phyloP scores from a whole-genome alignment of 2,797 vertebrate genomes.

The Lycodopsis pacificus region DNA sequence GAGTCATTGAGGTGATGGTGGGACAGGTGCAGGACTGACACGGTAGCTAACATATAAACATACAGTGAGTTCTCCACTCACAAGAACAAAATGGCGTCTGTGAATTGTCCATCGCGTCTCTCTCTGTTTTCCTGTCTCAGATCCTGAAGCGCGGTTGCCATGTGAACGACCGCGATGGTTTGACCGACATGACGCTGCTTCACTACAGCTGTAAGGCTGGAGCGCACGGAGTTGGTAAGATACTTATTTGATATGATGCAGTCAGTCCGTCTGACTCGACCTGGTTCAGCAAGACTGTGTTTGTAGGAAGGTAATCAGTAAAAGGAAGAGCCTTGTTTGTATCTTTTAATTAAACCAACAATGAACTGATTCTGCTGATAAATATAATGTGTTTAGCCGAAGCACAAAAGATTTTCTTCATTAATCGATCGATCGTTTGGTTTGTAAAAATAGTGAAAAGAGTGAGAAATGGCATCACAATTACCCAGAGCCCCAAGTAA shows the following conservation, averaged over 20 bases:
- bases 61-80: too few species aligned
- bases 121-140: conserved; percentile 66
- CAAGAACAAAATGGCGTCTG: not conserved
- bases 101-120: not conserved
- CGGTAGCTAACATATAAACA: too few species aligned
- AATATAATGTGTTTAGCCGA: not conserved
- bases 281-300: not conserved
- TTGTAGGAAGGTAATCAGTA: not conserved
- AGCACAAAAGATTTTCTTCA: not conserved
- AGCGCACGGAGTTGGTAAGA: conserved; percentile 92
- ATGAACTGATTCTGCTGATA: not conserved
- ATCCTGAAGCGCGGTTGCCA: conserved; percentile 93
- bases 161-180: conserved; percentile 92
- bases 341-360: not conserved
- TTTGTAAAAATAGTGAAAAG: not conserved
- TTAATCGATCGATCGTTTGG: not conserved
- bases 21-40: not conserved
- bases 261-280: not conserved
- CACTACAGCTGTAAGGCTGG: conserved; percentile 97
- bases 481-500: not conserved
- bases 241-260: not conserved
- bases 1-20: not conserved
- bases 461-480: not conserved
- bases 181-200: conserved; percentile 95
- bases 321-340: not conserved